A percentile compares a stretch with the other conserved stretches of the same genome.
Evolutionary conservation across 1,140 invertebrate species (phyloP).

Genomic region (Oedothorax gibbosus): DNA sequence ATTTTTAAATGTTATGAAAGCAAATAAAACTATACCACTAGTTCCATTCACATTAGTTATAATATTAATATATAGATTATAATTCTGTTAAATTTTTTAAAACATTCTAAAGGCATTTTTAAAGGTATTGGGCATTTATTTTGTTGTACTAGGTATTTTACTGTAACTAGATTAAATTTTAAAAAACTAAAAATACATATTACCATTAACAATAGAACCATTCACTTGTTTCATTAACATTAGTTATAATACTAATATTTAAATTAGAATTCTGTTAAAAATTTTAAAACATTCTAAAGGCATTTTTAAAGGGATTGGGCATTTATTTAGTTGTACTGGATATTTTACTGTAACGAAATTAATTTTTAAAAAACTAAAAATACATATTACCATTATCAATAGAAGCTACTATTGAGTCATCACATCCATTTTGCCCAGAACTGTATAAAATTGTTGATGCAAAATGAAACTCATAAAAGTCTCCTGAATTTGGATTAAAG

Average conservation of each 20-base stretch:
- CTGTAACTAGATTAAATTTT: not conserved
- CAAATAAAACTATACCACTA: constrained; percentile 74
- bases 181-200: constrained; percentile 47
- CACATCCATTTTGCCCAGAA: constrained; percentile 69
- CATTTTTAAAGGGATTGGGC: not conserved
- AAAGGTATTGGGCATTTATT: not conserved
- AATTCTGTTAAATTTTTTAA: too few species aligned
- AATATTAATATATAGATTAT: too few species aligned
- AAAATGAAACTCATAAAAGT: constrained; percentile 74
- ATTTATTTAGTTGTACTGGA: not conserved
- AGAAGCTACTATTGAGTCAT: constrained; percentile 77
- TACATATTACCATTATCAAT: constrained; percentile 77
- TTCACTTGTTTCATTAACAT: too few species aligned
- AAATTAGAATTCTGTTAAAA: too few species aligned
- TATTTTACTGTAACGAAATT: not conserved
- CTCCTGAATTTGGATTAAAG: constrained; percentile 71
- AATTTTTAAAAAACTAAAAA: not conserved
- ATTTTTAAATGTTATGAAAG: too few species aligned
- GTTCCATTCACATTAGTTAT: too few species aligned
- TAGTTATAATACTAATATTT: too few species aligned
- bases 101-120: too few species aligned
- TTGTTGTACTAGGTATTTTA: not conserved
- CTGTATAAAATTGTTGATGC: constrained; percentile 75
- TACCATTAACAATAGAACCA: constrained; percentile 83
- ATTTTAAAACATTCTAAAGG: too few species aligned